Evolutionary conservation across 2,113 vertebrate genomes (phyloP).

Genomic region (Tupaia tana): DNA sequence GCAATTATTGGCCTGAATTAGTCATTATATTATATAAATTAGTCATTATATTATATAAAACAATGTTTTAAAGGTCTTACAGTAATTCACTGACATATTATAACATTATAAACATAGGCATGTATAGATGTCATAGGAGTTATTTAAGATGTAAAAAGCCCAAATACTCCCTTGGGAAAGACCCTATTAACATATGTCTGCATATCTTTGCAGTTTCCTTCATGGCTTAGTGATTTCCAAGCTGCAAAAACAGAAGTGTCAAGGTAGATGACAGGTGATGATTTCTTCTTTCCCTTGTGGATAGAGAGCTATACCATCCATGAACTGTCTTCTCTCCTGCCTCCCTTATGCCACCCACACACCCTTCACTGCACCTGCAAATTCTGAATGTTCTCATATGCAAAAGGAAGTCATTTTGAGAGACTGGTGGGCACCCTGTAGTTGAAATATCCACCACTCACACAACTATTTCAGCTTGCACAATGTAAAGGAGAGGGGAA

Average conservation of each 20-base stretch:
- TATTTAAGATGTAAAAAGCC: not conserved
- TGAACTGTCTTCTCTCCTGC: not conserved
- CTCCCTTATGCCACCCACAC: not conserved
- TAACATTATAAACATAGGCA: not conserved
- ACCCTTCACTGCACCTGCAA: not conserved
- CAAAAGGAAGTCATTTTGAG: not conserved
- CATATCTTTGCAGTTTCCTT: not conserved
- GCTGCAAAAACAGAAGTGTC: not conserved
- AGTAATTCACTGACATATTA: not conserved
- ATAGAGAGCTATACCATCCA: not conserved
- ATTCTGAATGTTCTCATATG: not conserved
- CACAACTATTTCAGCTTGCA: not conserved
- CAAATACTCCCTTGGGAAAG: not conserved
- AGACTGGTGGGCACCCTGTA: not conserved
- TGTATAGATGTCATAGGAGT: not conserved
- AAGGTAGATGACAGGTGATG: not conserved
- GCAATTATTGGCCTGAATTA: conserved; percentile 39
- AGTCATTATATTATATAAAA: conserved; percentile 14
- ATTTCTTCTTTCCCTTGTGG: not conserved
- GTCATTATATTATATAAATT: not conserved
- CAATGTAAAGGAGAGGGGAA: not conserved
- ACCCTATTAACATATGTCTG: not conserved
- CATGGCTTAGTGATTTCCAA: not conserved
- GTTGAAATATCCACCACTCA: not conserved
- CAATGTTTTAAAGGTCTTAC: not conserved